Evolutionary conservation across 1,140 invertebrate genomes (phyloP).

Genomic region (Tetraneura akinire): DNA sequence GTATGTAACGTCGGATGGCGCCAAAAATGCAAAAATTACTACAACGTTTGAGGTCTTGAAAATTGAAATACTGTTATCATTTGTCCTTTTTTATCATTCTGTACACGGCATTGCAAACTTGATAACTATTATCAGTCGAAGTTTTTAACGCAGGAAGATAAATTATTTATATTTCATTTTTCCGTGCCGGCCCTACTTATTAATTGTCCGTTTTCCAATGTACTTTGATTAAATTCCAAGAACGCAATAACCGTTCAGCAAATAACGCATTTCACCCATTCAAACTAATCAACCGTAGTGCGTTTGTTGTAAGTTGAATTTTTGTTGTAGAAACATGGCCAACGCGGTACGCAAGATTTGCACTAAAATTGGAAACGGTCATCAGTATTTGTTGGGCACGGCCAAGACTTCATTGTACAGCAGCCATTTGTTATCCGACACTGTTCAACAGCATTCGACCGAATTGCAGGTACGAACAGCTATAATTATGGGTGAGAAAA

Average conservation of each 20-base stretch:
- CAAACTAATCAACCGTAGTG: too few species aligned
- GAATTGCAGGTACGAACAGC: background rate
- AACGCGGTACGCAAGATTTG: slow-evolving; percentile 44
- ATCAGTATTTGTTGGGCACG: slow-evolving; percentile 30
- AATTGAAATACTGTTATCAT: too few species aligned
- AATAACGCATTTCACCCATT: background rate
- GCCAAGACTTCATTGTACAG: background rate
- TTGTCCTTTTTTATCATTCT: too few species aligned
- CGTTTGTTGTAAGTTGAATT: background rate
- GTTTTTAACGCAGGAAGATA: too few species aligned
- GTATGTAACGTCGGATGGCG: too few species aligned
- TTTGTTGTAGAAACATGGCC: slow-evolving; percentile 19
- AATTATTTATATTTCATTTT: background rate
- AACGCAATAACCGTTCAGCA: background rate
- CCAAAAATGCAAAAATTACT: too few species aligned
- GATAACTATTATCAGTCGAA: too few species aligned
- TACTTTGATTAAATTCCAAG: background rate
- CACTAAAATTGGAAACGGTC: slow-evolving; percentile 43
- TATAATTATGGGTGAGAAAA: background rate
- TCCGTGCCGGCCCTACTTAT: background rate
- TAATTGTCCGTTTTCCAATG: background rate
- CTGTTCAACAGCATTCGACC: background rate
- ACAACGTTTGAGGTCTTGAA: too few species aligned
- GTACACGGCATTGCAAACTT: too few species aligned
- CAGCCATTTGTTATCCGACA: background rate